phyloP scores from a whole-genome alignment of 2,797 vertebrate species.

The Diceros bicornis region DNA sequence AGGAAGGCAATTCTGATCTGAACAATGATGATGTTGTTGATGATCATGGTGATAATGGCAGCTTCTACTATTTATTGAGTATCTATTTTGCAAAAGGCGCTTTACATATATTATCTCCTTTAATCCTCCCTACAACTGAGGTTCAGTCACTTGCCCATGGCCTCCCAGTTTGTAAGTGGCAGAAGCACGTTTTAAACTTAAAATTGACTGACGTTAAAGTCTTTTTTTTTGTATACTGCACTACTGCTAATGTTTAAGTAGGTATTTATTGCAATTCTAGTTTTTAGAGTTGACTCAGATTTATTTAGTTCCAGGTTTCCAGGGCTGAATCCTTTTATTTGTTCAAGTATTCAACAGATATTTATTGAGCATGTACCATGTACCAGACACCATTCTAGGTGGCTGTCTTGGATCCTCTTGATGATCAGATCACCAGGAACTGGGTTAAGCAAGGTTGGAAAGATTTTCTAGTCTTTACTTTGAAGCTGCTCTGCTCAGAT shows the following conservation, averaged over 20 bases:
- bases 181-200: slow-evolving; percentile 63
- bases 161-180: neutral
- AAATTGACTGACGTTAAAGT: neutral
- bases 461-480: slow-evolving; percentile 1
- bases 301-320: slow-evolving; percentile 53
- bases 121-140: neutral
- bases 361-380: neutral
- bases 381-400: neutral
- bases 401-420: neutral
- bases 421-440: neutral
- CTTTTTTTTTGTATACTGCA: neutral
- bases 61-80: slow-evolving; percentile 1
- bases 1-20: neutral
- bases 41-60: neutral
- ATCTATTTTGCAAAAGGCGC: slow-evolving; percentile 24
- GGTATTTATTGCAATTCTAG: slow-evolving; percentile 23
- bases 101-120: slow-evolving; percentile 33
- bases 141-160: neutral
- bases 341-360: neutral
- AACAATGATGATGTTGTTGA: neutral
- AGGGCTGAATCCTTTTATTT: slow-evolving; percentile 57
- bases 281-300: slow-evolving; percentile 56
- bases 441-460: slow-evolving; percentile 37
- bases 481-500: slow-evolving; percentile 1
- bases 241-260: neutral